Evolutionary conservation across 2,888 invertebrate genomes (phyloP).

Genomic region (Oxytorus armatus): DNA sequence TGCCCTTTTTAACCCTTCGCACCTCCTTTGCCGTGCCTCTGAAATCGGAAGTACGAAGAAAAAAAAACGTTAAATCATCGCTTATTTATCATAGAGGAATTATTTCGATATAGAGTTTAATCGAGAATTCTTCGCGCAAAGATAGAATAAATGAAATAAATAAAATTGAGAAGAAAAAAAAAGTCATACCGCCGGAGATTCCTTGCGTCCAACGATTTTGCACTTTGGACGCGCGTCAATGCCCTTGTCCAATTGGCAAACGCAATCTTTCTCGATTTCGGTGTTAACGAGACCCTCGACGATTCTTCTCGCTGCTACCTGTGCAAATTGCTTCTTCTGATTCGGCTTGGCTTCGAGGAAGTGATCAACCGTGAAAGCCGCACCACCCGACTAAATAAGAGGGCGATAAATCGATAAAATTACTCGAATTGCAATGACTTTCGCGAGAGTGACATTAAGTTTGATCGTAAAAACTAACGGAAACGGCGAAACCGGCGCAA

Average conservation of each 20-base stretch:
- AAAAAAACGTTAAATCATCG: constrained; percentile 4
- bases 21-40: constrained; percentile 77
- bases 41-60: constrained; percentile 62
- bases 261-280: constrained; percentile 82
- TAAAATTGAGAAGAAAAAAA: not conserved
- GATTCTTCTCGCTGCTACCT: constrained; percentile 83
- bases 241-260: constrained; percentile 78
- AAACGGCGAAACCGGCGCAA: constrained; percentile 89
- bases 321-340: constrained; percentile 87
- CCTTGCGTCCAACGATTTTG: constrained; percentile 80
- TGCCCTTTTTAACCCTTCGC: constrained; percentile 64
- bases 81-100: not conserved
- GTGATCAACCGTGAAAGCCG: constrained; percentile 87
- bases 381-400: constrained; percentile 86
- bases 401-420: not conserved
- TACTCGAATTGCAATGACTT: too few species aligned
- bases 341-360: constrained; percentile 86
- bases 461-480: constrained; percentile 84
- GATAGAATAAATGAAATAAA: constrained; percentile 18
- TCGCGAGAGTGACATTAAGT: constrained; percentile 33
- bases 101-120: too few species aligned
- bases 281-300: constrained; percentile 77
- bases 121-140: too few species aligned
- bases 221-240: constrained; percentile 77
- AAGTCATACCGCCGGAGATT: constrained; percentile 76